Evolutionary conservation across 2,888 invertebrate species (phyloP), one percentile per base, ranked within the genome.

Genomic region (Meganola albula): DNA sequence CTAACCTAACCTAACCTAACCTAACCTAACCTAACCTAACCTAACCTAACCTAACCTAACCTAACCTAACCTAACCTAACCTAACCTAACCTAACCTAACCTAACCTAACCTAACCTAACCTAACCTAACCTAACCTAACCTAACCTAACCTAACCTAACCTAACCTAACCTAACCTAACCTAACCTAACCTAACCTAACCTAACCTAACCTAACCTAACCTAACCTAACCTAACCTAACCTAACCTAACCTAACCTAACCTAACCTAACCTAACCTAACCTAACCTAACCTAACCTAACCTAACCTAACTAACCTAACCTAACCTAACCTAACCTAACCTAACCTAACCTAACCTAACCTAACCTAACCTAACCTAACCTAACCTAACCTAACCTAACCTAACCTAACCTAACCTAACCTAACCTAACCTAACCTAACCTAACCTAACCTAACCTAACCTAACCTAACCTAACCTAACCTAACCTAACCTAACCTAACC

Each of bases 181-280:
- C 27, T 27, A 29, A 34, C 34, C 34, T 34, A 29, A 29, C 34
- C 34, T 29, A 16, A 21, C 18, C 21, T 33, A 27, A 27, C 27
- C 27, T 27, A 27, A 27, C 27, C 27, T 27, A 27, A 27, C 27
- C 27, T 27, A 27, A 27, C 27, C 27, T 27, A 27, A 27, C 27
- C 27, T 27, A 27, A 27, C 27, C 27, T 27, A 27, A 18, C 27
- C 27, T 27, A 27, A 27, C 27, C 27, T 27, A 27, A 27, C 27
- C 27, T 27, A 27, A 27, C 27, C 27, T 27, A 27, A 27, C 27
- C 27, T 27, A 27, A 27, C 27, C 27, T 27, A 35, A 35, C 35
- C 35, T 35, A 35, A 35, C 35, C 35, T 30, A 35, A 30, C 35
- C 35, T 35, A 35, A 35, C 35, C 25, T 35, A 31, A 27, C 27